Evolutionary conservation across 2,113 vertebrate species (phyloP), one percentile per base, ranked within the genome.

Genomic region (Forbesichthys agassizii): DNA sequence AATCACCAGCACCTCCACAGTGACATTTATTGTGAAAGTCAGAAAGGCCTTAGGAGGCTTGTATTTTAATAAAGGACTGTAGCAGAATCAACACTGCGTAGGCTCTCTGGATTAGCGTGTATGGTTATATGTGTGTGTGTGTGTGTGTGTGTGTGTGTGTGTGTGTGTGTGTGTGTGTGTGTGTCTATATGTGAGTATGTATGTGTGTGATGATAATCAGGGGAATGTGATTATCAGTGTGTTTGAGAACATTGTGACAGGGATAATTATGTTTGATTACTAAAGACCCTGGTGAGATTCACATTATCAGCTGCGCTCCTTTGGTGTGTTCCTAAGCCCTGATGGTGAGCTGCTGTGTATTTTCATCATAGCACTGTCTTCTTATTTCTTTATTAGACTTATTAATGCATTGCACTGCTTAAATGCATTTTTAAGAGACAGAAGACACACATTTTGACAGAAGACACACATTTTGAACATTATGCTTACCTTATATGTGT

Each of bases 191-290:
- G 54, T 8, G 33, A 7, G 64, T 0, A 12, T 52, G n/a, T 52
- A 64, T 59, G 47, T 1, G 13, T 53, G 36, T 65, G 69, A 42
- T 63, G 54, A 7, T 20, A 8, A 61, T 0, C 16, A 3, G 61
- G 64, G 36, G 36, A 80, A 73, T 73, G 76, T 84, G 84, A 76
- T 86, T 76, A 78, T 79, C 69, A 64, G 64, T 68, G 75, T 82
- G 79, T 83, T 78, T 88, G 70, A 83, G 73, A 81, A 84, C 64
- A 82, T 68, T 78, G 70, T 84, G 82, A 82, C 78, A 84, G 74
- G 77, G 73, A 84, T 84, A 87, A 86, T 85, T 83, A 83, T 88
- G 82, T 90, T 84, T 90, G 79, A 86, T 89, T 86, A 84, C 68
- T 82, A 80, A 84, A 87, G 74, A 86, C 75, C 75, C 84, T 77